Conservation (phyloP, 1,140 invertebrate genomes). For the Heliothis virescens region DNA sequence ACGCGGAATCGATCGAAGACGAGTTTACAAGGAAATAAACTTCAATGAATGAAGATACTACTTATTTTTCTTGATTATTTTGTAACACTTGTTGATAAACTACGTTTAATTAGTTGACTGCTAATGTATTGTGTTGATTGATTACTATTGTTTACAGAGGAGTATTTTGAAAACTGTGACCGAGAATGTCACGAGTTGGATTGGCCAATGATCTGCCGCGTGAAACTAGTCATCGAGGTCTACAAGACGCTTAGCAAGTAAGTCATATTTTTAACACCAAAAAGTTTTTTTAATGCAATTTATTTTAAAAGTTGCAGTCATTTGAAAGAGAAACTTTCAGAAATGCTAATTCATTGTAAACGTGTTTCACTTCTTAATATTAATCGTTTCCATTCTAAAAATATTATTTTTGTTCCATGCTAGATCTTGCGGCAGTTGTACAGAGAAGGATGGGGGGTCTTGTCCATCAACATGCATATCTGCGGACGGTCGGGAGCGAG, state of each 20-base stretch:
- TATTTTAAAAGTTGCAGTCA: background rate
- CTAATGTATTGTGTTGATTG: conserved; percentile 5
- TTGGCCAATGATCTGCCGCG: conserved; percentile 92
- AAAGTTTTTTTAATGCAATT: background rate
- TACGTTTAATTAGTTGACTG: background rate
- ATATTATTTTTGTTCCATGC: background rate
- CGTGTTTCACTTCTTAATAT: background rate
- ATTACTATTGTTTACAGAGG: conserved; percentile 86
- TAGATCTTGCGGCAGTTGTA: conserved; percentile 89
- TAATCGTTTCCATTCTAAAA: no score
- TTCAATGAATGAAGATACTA: conserved; percentile 15
- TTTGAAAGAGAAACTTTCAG: background rate
- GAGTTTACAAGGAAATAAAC: conserved; percentile 14
- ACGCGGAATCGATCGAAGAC: conserved; percentile 21
- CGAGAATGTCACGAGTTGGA: conserved; percentile 91
- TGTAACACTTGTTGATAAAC: background rate
- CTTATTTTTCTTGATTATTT: conserved; percentile 6
- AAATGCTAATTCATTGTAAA: conserved; percentile 1
- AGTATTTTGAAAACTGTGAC: conserved; percentile 90
- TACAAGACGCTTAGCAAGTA: conserved; percentile 90
- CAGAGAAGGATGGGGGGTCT: conserved; percentile 88
- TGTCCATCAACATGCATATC: conserved; percentile 89
- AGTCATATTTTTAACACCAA: conserved; percentile 59
- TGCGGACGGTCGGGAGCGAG: conserved; percentile 90
- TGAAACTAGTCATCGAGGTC: conserved; percentile 90